Percentiles rank a stretch among this genome's conserved stretches.
These are phyloP conservation scores for Andrena flavipes DNA, from an alignment of 2,888 invertebrate genomes.

Conservation along the genomic window DNA sequence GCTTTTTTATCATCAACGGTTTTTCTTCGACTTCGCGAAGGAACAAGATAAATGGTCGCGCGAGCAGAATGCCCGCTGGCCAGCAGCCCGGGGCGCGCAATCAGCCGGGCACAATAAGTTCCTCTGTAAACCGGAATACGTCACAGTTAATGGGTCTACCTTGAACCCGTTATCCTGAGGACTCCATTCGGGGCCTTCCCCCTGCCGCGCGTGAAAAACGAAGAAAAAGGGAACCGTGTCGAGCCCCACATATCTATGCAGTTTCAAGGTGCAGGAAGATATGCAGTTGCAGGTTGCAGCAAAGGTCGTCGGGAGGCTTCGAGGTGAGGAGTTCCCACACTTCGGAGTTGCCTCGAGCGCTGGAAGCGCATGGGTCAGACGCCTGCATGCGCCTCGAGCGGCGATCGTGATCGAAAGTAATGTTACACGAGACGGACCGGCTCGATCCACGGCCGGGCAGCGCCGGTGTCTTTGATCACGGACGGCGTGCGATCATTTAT, in stretches of 20 bases:
- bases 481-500: neutral
- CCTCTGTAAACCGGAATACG: slow-evolving; percentile 63
- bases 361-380: slow-evolving; percentile 81
- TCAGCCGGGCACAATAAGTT: slow-evolving; percentile 59
- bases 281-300: slow-evolving; percentile 80
- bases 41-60: slow-evolving; percentile 69
- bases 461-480: slow-evolving; percentile 4
- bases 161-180: slow-evolving; percentile 77
- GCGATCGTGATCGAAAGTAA: slow-evolving; percentile 70
- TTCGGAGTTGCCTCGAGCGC: slow-evolving; percentile 79
- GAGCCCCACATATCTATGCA: slow-evolving; percentile 58
- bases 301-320: slow-evolving; percentile 81
- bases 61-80: slow-evolving; percentile 62
- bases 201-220: slow-evolving; percentile 11
- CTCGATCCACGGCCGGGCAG: neutral
- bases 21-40: slow-evolving; percentile 54
- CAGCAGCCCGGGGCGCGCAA: slow-evolving; percentile 59
- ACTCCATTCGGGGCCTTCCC: slow-evolving; percentile 58
- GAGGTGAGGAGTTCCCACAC: slow-evolving; percentile 83
- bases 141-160: slow-evolving; percentile 72
- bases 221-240: slow-evolving; percentile 47
- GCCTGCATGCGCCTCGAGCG: slow-evolving; percentile 80
- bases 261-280: slow-evolving; percentile 69
- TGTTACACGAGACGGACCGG: slow-evolving; percentile 77
- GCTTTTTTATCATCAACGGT: slow-evolving; percentile 40